Conservation (phyloP, 2,888 invertebrate genomes). For the Anthophora plumipes region DNA sequence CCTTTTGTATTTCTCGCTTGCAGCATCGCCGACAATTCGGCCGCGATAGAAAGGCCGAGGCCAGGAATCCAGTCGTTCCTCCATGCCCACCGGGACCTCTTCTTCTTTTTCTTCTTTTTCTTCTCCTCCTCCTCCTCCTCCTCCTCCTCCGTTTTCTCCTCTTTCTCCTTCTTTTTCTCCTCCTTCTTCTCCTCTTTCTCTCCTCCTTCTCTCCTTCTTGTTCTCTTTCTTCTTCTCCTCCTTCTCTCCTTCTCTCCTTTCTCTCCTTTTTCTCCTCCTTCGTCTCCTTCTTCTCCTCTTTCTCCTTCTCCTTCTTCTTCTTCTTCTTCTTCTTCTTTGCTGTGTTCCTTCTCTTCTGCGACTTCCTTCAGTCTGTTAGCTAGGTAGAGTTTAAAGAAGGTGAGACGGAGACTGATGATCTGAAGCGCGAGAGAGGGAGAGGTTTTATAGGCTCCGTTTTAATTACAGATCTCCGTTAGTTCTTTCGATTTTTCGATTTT, state of each 20-base stretch:
- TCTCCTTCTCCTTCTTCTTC: too few relatives aligned
- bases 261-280: neutral
- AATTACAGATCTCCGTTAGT: neutral
- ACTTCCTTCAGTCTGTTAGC: neutral
- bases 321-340: constrained; percentile 6
- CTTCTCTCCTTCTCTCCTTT: neutral
- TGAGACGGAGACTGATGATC: neutral
- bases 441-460: neutral
- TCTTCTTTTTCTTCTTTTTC: neutral
- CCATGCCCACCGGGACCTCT: constrained; percentile 23
- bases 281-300: too few relatives aligned
- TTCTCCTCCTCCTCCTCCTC: neutral
- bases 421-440: too few relatives aligned
- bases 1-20: constrained; percentile 50
- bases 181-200: neutral
- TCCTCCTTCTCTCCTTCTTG: neutral
- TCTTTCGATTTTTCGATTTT: neutral
- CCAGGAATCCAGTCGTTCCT: constrained; percentile 39
- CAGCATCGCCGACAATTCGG: constrained; percentile 53
- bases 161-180: neutral
- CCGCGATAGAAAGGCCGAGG: constrained; percentile 22
- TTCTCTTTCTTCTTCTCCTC: neutral
- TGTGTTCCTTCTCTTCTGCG: neutral
- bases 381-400: neutral
- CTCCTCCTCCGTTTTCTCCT: neutral